These are phyloP conservation scores for Drosophila paucipuncta DNA, from an alignment of 2,888 invertebrate genomes.

Conservation along the genomic window DNA sequence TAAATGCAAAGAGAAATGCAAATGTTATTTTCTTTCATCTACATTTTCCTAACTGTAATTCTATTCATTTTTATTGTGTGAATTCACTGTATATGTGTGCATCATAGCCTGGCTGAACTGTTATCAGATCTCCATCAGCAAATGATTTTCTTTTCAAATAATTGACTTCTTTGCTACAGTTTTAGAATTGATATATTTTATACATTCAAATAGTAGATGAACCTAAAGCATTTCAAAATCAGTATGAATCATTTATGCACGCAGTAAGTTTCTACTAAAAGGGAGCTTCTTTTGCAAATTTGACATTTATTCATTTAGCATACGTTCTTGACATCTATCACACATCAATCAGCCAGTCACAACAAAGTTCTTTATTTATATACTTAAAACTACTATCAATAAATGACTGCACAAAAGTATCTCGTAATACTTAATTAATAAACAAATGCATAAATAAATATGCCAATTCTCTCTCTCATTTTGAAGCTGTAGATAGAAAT, in stretches of 20 bases:
- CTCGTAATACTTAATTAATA: background rate
- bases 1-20: background rate
- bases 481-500: background rate
- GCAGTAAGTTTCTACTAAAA: background rate
- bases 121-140: background rate
- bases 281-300: too few species aligned
- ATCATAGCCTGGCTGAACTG: background rate
- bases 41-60: background rate
- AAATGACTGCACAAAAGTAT: background rate
- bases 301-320: fast-evolving
- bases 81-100: background rate
- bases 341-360: background rate
- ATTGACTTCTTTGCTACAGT: background rate
- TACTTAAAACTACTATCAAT: background rate
- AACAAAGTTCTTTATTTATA: too few species aligned
- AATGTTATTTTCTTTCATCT: conserved; percentile 7
- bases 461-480: background rate
- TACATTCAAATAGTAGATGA: background rate
- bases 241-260: too few species aligned
- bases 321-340: background rate
- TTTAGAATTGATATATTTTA: background rate
- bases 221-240: background rate
- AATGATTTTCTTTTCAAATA: background rate
- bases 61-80: background rate
- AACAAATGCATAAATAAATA: background rate